These are phyloP conservation scores for Catharus ustulatus DNA, from an alignment of 2,797 vertebrate genomes.

Conservation along the genomic window DNA sequence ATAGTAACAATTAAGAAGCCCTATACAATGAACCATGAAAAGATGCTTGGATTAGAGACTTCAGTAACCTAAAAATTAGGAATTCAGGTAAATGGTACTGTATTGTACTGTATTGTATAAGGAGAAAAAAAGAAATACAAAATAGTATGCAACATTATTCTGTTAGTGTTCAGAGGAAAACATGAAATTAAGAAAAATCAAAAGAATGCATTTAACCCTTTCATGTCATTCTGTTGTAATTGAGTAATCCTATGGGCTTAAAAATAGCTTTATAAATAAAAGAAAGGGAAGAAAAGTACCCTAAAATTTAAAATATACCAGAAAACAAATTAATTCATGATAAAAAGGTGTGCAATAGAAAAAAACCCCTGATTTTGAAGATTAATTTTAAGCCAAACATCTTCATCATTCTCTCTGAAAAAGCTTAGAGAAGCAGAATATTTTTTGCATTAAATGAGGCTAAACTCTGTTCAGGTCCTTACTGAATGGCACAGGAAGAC, in stretches of 20 bases:
- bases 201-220: not conserved
- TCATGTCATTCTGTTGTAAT: not conserved
- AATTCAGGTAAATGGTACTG: not conserved
- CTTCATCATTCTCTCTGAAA: not conserved
- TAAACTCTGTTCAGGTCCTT: not conserved
- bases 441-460: not conserved
- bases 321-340: not conserved
- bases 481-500: not conserved
- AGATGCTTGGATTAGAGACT: not conserved
- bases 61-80: not conserved
- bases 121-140: not conserved
- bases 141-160: not conserved
- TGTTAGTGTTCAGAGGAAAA: not conserved
- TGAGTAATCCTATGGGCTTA: not conserved
- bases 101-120: not conserved
- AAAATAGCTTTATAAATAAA: not conserved
- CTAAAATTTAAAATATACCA: not conserved
- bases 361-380: not conserved
- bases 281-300: not conserved
- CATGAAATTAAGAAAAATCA: not conserved
- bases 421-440: not conserved
- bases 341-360: not conserved
- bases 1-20: not conserved
- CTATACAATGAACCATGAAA: not conserved
- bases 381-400: not conserved